A percentile compares a stretch with the other conserved stretches of the same genome.
These are phyloP conservation scores for Orthonyx spaldingii DNA, from an alignment of 2,113 vertebrate genomes.

Conservation along the genomic window DNA sequence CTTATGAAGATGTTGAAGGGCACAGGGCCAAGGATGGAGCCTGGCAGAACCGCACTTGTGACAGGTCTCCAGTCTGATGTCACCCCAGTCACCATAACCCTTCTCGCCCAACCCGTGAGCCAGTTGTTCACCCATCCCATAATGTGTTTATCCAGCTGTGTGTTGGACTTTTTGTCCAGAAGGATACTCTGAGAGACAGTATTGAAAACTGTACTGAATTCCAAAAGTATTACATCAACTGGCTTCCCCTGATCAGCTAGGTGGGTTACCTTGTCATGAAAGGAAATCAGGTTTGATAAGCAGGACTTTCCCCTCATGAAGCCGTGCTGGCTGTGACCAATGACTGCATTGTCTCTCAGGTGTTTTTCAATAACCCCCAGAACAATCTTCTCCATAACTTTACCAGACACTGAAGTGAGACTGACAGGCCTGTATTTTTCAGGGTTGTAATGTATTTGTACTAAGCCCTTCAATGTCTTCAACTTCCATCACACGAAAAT, in stretches of 20 bases:
- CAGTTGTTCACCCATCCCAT: not conserved
- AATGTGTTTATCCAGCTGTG: not conserved
- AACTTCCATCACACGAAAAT: not conserved
- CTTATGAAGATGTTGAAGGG: not conserved
- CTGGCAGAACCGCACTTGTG: not conserved
- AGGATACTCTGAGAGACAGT: not conserved
- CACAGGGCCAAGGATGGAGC: not conserved
- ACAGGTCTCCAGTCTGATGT: not conserved
- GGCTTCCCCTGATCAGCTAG: not conserved
- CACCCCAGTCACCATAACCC: not conserved
- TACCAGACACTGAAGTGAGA: not conserved
- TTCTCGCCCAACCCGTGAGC: not conserved
- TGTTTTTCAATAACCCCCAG: not conserved
- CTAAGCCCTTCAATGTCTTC: not conserved
- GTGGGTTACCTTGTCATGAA: not conserved
- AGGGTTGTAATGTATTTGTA: accelerated
- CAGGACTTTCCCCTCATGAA: not conserved
- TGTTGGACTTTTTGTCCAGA: not conserved
- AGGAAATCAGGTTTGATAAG: not conserved
- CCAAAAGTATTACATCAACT: not conserved
- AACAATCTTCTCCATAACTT: not conserved
- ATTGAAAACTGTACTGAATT: not conserved
- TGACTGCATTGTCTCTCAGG: not conserved
- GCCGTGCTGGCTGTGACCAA: not conserved
- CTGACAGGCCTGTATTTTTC: not conserved